phyloP scores from a whole-genome alignment of 2,888 invertebrate species.

The Ellobium chinense region DNA sequence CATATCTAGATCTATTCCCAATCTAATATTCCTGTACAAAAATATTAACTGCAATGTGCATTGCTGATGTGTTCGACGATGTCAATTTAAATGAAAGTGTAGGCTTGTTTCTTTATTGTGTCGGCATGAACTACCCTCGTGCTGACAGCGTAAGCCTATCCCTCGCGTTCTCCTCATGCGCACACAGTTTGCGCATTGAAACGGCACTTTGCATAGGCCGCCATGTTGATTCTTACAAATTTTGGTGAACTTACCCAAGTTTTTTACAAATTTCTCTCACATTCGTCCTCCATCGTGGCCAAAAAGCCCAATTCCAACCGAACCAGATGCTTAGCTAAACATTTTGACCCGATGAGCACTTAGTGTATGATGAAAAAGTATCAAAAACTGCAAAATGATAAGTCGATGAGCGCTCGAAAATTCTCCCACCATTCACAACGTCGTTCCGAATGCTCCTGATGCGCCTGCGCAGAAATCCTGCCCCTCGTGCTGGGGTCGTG shows the following conservation, averaged over 20 bases:
- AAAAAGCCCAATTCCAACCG: constrained; percentile 62
- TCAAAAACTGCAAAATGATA: constrained; percentile 35
- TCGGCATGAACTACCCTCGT: too few species aligned
- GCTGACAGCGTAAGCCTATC: not conserved
- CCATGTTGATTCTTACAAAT: constrained; percentile 44
- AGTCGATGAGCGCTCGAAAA: constrained; percentile 22
- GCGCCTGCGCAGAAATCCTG: constrained; percentile 33
- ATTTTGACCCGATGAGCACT: constrained; percentile 58
- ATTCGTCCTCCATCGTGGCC: constrained; percentile 51
- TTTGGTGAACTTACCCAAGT: constrained; percentile 22
- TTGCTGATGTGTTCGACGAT: too few species aligned
- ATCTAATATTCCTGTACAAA: too few species aligned
- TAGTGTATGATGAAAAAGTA: constrained; percentile 29
- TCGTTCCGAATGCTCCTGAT: not conserved
- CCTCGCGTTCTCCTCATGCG: constrained; percentile 31
- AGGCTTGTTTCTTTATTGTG: too few species aligned
- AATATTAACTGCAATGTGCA: too few species aligned
- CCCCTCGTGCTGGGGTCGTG: constrained; percentile 6
- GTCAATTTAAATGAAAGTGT: too few species aligned
- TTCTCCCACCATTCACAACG: constrained; percentile 34
- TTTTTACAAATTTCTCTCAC: constrained; percentile 53
- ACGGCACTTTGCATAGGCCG: constrained; percentile 28
- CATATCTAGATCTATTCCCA: too few species aligned
- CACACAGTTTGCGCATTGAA: constrained; percentile 46
- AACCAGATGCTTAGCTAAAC: constrained; percentile 60